Conservation (phyloP, 2,797 vertebrate genomes). For the Lepilemur ruficaudatus region DNA sequence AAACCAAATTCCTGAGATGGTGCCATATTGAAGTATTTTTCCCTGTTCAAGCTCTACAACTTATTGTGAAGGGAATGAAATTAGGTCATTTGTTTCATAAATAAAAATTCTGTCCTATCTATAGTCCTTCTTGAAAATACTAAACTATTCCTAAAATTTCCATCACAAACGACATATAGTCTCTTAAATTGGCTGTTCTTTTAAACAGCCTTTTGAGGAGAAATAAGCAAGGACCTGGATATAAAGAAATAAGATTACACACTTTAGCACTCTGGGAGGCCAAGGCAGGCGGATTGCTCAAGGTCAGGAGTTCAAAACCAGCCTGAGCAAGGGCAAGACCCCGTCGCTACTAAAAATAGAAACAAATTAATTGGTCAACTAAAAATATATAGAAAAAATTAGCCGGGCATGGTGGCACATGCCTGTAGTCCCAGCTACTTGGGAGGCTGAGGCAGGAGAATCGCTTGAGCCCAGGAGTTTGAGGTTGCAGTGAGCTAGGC, state of each 20-base stretch:
- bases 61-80: not conserved
- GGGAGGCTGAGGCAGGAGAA: no score
- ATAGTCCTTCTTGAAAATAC: not conserved
- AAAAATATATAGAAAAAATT: no score
- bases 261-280: not conserved
- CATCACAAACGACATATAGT: not conserved
- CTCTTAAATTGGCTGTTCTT: not conserved
- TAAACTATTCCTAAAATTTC: constrained; percentile 30
- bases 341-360: no score
- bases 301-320: no score
- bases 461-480: no score
- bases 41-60: not conserved
- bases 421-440: no score
- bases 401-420: no score
- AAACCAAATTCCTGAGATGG: not conserved
- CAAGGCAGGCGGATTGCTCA: no score
- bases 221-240: constrained; percentile 41
- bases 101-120: constrained; percentile 1
- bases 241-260: constrained; percentile 33
- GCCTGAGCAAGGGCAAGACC: no score
- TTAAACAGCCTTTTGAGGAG: constrained; percentile 24
- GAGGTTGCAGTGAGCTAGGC: no score
- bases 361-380: no score
- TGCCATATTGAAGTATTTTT: not conserved
- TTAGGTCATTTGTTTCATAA: not conserved